These are phyloP conservation scores for Rhinoderma darwinii DNA, from an alignment of 2,113 vertebrate species.

Conservation along the genomic window DNA sequence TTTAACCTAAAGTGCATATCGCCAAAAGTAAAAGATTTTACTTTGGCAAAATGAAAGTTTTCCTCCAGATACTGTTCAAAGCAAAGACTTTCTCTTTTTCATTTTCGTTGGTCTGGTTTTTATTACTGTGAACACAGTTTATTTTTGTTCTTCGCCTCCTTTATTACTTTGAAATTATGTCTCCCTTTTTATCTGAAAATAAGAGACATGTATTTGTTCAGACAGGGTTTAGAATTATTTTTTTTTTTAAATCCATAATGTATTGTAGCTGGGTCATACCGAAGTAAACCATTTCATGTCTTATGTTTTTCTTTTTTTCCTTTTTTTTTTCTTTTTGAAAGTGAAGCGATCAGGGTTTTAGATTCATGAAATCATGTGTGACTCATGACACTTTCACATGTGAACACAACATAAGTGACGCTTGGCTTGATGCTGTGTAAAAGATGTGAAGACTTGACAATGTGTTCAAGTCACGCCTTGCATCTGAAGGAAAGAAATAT, in stretches of 20 bases:
- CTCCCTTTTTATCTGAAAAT: neutral
- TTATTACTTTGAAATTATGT: neutral
- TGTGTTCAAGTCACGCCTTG: constrained; percentile 29
- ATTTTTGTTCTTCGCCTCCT: neutral
- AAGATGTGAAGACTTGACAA: constrained; percentile 29
- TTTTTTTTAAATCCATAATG: too few relatives aligned
- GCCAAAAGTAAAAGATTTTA: too few relatives aligned
- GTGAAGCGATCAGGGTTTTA: neutral
- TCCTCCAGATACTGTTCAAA: too few relatives aligned
- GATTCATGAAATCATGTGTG: constrained; percentile 13
- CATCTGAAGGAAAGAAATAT: constrained; percentile 13
- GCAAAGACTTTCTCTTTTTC: neutral
- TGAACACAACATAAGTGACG: neutral
- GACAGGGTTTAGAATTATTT: neutral
- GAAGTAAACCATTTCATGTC: neutral
- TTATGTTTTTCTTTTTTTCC: neutral
- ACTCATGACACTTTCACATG: constrained; percentile 18
- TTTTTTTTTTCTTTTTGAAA: neutral
- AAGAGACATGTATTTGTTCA: neutral
- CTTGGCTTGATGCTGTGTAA: constrained; percentile 10
- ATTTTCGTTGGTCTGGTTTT: neutral
- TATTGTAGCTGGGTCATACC: neutral
- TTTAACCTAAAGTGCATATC: too few relatives aligned
- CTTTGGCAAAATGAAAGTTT: too few relatives aligned
- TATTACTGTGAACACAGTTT: neutral